phyloP scores from a whole-genome alignment of 2,888 invertebrate species.

The Yponomeuta sedellus region DNA sequence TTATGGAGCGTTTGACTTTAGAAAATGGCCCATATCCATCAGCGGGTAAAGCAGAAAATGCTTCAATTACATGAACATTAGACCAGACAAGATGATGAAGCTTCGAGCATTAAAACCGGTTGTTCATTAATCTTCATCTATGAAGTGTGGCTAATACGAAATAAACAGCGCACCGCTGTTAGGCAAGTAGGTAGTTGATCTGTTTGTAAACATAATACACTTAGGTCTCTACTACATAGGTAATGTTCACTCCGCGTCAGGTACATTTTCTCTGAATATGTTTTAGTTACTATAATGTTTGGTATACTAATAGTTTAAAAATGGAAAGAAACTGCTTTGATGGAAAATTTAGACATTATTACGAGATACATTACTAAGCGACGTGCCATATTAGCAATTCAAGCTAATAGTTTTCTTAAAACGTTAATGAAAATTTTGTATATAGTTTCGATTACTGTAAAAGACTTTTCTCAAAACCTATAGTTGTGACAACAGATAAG shows the following conservation, averaged over 20 bases:
- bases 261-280: too few species aligned
- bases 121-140: constrained; percentile 7
- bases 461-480: too few species aligned
- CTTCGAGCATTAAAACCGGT: neutral
- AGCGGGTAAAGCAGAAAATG: neutral
- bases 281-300: too few species aligned
- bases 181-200: constrained; percentile 8
- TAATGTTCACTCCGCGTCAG: neutral
- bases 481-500: too few species aligned
- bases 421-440: too few species aligned
- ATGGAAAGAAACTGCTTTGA: too few species aligned
- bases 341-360: too few species aligned
- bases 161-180: constrained; percentile 9
- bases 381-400: too few species aligned
- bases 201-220: neutral
- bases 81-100: neutral
- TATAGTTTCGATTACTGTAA: too few species aligned
- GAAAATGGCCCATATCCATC: neutral
- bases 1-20: neutral
- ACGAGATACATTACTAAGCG: too few species aligned
- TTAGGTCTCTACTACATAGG: neutral
- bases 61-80: neutral
- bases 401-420: too few species aligned
- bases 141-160: constrained; percentile 13
- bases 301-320: too few species aligned